Evolutionary conservation across 1,140 invertebrate genomes (phyloP).

Genomic region (Atopsyche davidsoni): DNA sequence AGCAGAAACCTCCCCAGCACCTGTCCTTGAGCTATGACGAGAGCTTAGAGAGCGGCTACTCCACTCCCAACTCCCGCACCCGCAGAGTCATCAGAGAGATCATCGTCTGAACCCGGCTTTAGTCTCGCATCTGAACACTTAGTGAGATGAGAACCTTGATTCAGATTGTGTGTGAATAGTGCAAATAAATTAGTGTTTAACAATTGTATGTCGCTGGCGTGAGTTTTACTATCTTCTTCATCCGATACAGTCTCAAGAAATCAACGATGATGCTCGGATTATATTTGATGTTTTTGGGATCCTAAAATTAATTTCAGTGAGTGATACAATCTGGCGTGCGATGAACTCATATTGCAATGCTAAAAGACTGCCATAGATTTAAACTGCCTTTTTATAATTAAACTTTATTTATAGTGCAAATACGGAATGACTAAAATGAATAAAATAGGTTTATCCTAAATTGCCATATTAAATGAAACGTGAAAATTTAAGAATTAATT

Average conservation of each 20-base stretch:
- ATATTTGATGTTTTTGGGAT: slow-evolving; percentile 14
- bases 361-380: slow-evolving; percentile 30
- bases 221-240: too few relatives aligned
- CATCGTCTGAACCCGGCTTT: slow-evolving; percentile 69
- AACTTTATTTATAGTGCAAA: slow-evolving; percentile 15
- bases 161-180: slow-evolving; percentile 9
- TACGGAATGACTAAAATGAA: background rate
- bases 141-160: slow-evolving; percentile 3
- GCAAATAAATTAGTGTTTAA: slow-evolving; percentile 13
- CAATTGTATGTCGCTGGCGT: too few relatives aligned
- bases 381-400: slow-evolving; percentile 27
- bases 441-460: slow-evolving; percentile 6
- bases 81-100: slow-evolving; percentile 88
- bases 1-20: slow-evolving; percentile 70
- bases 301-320: slow-evolving; percentile 16
- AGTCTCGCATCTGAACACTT: slow-evolving; percentile 9
- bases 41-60: slow-evolving; percentile 86
- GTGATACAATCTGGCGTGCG: slow-evolving; percentile 7
- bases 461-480: slow-evolving; percentile 18
- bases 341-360: slow-evolving; percentile 4
- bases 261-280: too few relatives aligned
- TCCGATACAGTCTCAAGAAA: too few relatives aligned
- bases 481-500: slow-evolving; percentile 9
- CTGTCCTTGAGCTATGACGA: slow-evolving; percentile 85
- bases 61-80: slow-evolving; percentile 84